Percentiles rank a stretch among this genome's conserved stretches.
Evolutionary conservation across 2,888 invertebrate species (phyloP).

Genomic region (Macrophya annulata): DNA sequence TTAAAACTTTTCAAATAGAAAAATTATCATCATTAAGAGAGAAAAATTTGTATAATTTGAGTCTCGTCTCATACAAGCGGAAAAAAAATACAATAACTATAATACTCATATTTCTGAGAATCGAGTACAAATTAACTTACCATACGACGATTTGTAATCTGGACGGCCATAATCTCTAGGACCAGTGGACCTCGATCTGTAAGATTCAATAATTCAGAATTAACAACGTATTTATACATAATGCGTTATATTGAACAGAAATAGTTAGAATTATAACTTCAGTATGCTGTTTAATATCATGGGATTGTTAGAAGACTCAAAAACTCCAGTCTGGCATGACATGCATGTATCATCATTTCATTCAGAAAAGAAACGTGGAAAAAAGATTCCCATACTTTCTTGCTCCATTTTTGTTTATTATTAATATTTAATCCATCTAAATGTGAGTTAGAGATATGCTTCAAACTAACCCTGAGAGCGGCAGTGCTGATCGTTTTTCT

Average conservation of each 20-base stretch:
- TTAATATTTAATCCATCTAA: background rate
- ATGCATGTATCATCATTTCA: constrained; percentile 59
- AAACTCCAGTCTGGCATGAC: constrained; percentile 74
- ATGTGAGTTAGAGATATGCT: background rate
- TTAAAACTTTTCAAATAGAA: constrained; percentile 69
- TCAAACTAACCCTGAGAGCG: constrained; percentile 72
- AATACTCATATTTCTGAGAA: background rate
- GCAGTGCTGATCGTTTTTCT: constrained; percentile 70
- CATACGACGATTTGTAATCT: constrained; percentile 74
- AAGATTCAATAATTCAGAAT: constrained; percentile 59
- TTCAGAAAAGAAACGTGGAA: background rate
- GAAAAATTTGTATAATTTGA: background rate
- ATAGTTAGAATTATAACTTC: constrained; percentile 57
- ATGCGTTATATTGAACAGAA: background rate
- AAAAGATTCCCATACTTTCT: too few species aligned
- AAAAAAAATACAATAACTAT: background rate
- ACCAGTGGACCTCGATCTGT: constrained; percentile 75
- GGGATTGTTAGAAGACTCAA: constrained; percentile 71
- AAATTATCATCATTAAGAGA: constrained; percentile 68
- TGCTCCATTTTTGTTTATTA: background rate
- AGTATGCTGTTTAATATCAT: constrained; percentile 62
- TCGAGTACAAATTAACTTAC: constrained; percentile 64
- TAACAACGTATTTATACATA: constrained; percentile 29
- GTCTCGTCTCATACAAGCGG: background rate
- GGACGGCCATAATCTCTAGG: constrained; percentile 72